Conservation (phyloP, 2,113 vertebrate genomes). For the Cacatua alba region DNA sequence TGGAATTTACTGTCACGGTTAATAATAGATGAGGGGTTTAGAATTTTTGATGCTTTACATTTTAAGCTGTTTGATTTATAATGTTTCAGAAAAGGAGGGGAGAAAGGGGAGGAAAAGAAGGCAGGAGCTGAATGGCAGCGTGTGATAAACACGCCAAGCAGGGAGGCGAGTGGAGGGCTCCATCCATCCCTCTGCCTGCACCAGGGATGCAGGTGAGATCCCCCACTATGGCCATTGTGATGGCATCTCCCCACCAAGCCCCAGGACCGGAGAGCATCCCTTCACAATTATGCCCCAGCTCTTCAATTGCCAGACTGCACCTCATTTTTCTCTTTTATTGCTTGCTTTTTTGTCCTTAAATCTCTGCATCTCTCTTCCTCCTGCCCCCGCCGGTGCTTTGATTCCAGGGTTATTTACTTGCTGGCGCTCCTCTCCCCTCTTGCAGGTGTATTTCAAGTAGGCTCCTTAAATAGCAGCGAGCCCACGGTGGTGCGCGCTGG, state of each 20-base stretch:
- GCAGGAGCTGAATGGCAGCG: not conserved
- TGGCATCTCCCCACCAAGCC: not conserved
- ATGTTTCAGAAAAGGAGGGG: conserved; percentile 66
- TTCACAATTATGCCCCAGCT: accelerated
- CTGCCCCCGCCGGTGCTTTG: not conserved
- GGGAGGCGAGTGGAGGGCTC: not conserved
- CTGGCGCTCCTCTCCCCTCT: conserved; percentile 34
- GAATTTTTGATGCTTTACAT: conserved; percentile 82
- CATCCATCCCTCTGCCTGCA: not conserved
- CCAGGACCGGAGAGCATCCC: not conserved
- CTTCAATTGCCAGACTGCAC: not conserved
- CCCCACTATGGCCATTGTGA: not conserved
- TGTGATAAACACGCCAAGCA: not conserved
- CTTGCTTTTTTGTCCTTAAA: not conserved
- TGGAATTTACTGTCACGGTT: conserved; percentile 83
- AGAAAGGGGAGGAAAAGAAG: not conserved
- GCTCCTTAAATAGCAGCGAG: conserved; percentile 63
- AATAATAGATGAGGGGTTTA: conserved; percentile 86
- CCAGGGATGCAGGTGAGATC: accelerated
- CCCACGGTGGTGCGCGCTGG: conserved; percentile 30
- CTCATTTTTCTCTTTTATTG: not conserved
- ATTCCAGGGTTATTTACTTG: conserved; percentile 48
- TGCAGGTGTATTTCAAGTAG: conserved; percentile 74
- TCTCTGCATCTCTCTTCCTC: not conserved
- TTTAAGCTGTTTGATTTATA: conserved; percentile 83